Conservation (phyloP, 2,888 invertebrate species). For the Aproaerema taeniolella region DNA sequence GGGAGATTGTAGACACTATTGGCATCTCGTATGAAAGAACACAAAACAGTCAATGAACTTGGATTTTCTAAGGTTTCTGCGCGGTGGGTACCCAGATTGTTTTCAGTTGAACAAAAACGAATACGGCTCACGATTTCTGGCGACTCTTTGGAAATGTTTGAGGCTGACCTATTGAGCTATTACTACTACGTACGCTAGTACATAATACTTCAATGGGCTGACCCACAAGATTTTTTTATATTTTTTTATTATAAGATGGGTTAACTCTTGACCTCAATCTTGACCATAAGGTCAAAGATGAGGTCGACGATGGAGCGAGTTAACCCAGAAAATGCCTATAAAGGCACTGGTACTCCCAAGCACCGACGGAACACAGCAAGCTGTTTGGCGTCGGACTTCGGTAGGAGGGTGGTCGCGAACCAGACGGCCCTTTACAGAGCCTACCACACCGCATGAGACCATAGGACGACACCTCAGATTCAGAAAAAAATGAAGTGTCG, state of each 20-base stretch:
- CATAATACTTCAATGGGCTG: background rate
- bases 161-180: slow-evolving; percentile 6
- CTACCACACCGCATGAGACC: too few species aligned
- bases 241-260: background rate
- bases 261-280: too few species aligned
- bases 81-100: slow-evolving; percentile 15
- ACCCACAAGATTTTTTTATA: background rate
- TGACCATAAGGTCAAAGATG: too few species aligned
- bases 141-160: slow-evolving; percentile 18
- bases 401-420: too few species aligned
- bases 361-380: too few species aligned
- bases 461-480: too few species aligned
- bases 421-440: too few species aligned
- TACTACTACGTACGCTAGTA: background rate
- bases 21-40: slow-evolving; percentile 17
- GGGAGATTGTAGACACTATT: slow-evolving; percentile 18
- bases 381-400: too few species aligned
- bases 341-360: too few species aligned
- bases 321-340: too few species aligned
- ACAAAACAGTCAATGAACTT: slow-evolving; percentile 14
- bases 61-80: slow-evolving; percentile 18
- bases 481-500: background rate
- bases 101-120: slow-evolving; percentile 17
- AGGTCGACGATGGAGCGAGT: too few species aligned
- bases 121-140: slow-evolving; percentile 13